These are phyloP conservation scores for Temnothorax longispinosus DNA, from an alignment of 1,140 invertebrate species.

Conservation along the genomic window DNA sequence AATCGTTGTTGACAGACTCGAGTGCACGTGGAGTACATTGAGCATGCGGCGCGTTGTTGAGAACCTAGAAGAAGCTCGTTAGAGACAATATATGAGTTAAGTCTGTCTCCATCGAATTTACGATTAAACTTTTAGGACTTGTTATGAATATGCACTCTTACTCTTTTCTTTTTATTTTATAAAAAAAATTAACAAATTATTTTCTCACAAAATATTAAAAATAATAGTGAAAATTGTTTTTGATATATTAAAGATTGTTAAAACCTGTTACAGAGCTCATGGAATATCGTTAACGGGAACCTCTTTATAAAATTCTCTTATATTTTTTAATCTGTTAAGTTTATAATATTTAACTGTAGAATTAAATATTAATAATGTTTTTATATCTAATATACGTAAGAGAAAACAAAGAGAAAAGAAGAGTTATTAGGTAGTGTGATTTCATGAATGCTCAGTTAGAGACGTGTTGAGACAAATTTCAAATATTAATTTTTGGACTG, in stretches of 20 bases:
- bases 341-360: neutral
- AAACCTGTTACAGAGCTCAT: neutral
- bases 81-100: constrained; percentile 21
- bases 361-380: neutral
- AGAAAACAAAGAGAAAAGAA: neutral
- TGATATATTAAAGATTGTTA: neutral
- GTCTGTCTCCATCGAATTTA: neutral
- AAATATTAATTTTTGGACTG: neutral
- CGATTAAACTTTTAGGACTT: neutral
- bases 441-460: neutral
- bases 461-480: neutral
- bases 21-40: constrained; percentile 57
- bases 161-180: neutral
- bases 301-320: neutral
- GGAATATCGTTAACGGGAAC: neutral
- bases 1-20: constrained; percentile 72
- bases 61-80: constrained; percentile 41
- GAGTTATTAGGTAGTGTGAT: neutral
- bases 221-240: neutral
- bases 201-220: neutral
- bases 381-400: neutral
- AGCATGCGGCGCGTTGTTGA: constrained; percentile 37
- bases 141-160: neutral
- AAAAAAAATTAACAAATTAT: neutral
- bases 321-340: neutral